These are phyloP conservation scores for Himantopus leucocephalus DNA, from an alignment of 2,113 vertebrate species.

Conservation along the genomic window DNA sequence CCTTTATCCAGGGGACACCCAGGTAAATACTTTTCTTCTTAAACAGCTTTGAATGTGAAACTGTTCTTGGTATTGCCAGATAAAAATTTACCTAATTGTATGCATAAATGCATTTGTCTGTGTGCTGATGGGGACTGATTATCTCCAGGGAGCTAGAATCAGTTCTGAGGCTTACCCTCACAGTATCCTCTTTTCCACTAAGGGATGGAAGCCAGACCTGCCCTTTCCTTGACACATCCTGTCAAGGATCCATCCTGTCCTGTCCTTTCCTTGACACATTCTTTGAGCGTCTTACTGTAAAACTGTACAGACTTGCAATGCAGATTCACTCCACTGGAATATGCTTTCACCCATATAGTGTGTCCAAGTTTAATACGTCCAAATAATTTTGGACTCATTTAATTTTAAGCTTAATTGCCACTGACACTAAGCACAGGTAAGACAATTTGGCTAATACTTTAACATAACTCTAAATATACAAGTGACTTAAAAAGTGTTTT, in stretches of 20 bases:
- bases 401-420: neutral
- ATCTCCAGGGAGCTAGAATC: neutral
- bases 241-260: no score
- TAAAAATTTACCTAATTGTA: neutral
- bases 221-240: neutral
- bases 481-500: neutral
- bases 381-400: neutral
- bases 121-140: neutral
- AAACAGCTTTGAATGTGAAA: neutral
- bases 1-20: neutral
- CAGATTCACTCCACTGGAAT: neutral
- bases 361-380: neutral
- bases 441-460: neutral
- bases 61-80: neutral
- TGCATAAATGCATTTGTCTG: neutral
- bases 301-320: neutral
- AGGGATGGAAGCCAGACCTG: neutral
- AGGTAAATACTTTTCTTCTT: neutral
- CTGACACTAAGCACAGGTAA: neutral
- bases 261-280: neutral
- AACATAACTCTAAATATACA: neutral
- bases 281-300: neutral
- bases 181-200: neutral
- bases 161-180: neutral
- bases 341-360: neutral